phyloP scores from a whole-genome alignment of 1,140 invertebrate species.

The Agrypnia vestita region DNA sequence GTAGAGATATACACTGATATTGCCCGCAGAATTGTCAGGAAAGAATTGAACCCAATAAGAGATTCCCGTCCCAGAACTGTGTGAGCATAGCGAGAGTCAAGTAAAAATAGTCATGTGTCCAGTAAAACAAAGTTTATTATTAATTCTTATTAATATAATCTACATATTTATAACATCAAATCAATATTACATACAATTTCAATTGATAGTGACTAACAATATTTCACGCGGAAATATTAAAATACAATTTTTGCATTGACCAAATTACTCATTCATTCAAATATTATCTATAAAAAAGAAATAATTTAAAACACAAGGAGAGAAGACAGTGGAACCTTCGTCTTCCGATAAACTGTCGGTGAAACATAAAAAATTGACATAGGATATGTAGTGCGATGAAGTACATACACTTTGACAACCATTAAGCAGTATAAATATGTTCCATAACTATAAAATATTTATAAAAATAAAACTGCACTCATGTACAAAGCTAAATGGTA shows the following conservation, averaged over 20 bases:
- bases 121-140: conserved; percentile 46
- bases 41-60: too few species aligned
- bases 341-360: not conserved
- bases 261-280: conserved; percentile 29
- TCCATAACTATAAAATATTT: conserved; percentile 29
- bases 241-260: conserved; percentile 37
- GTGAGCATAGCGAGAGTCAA: too few species aligned
- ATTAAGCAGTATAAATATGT: conserved; percentile 23
- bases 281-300: conserved; percentile 37
- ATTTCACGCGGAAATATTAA: conserved; percentile 44
- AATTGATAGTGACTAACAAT: conserved; percentile 39
- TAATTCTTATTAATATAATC: conserved; percentile 48
- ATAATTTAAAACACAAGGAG: conserved; percentile 30
- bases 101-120: conserved; percentile 13
- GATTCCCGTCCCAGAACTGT: too few species aligned
- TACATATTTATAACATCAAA: conserved; percentile 50
- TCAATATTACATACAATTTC: conserved; percentile 37
- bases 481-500: conserved; percentile 16
- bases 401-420: conserved; percentile 22
- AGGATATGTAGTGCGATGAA: conserved; percentile 24
- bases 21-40: too few species aligned
- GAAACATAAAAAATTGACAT: conserved; percentile 1
- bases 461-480: conserved; percentile 33
- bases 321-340: conserved; percentile 5
- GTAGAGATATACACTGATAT: too few species aligned